Evolutionary conservation across 2,113 vertebrate genomes (phyloP), one percentile per base, ranked within the genome.

Genomic region (Ochotona curzoniae): DNA sequence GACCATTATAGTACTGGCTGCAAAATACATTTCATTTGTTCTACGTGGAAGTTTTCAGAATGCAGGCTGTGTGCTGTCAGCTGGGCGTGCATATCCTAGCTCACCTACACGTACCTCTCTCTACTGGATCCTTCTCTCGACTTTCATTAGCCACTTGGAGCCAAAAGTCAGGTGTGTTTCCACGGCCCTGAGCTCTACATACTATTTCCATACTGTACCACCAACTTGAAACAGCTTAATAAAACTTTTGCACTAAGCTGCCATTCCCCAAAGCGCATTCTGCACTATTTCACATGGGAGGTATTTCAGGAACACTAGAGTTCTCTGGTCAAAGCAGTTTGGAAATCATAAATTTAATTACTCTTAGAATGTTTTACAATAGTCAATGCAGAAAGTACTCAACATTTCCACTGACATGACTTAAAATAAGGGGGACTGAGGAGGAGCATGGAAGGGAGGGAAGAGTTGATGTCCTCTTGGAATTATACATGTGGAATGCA

Each of bases 331-430:
- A 87, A 54, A 73, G 63, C 26, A 75, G n/a, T 61, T 71, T 83
- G 69, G 26, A 44, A 90, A 63, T 84, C 81, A 70, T 49, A 73
- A 70, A 87, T 25, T 47, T 2, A 61, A 76, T 82, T 35, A 83
- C 60, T 93, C 35, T 69, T 5, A 8, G 60, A 21, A 13, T 92
- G n/a, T 75, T 94, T 90, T 75, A 90, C 17, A 85, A 69, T 66
- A 79, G 35, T 57, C 73, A 84, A 85, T 10, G 20, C 1, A 63
- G 5, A 83, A 79, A 75, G 49, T 28, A 67, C 17, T 83, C 70
- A 96, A 91, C 89, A 87, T 90, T 78, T 70, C 44, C 90, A 87
- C 70, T 82, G 92, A 85, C 35, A 70, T 75, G 7, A 79, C 82
- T 90, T 93, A 13, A 82, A 70, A 84, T 54, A 87, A 84, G 47